Percentiles rank a stretch among this genome's conserved stretches.
Conservation (phyloP, 1,140 invertebrate genomes). For the Tenebrio molitor region DNA sequence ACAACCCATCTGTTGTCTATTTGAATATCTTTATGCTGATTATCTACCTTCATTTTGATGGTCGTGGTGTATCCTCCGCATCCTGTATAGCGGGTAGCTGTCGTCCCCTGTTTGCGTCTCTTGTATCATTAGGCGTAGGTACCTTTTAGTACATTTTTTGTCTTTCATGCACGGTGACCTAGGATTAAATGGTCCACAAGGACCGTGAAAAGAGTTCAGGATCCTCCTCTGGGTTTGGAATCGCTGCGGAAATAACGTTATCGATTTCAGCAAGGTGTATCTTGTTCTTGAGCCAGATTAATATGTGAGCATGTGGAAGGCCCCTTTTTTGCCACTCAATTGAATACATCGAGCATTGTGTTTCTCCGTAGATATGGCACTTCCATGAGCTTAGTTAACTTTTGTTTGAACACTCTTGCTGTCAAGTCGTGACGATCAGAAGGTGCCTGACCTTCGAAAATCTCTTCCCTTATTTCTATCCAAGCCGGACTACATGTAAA, state of each 20-base stretch:
- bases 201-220: slow-evolving; percentile 62
- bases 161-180: slow-evolving; percentile 65
- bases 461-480: slow-evolving; percentile 62
- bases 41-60: no score
- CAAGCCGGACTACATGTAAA: slow-evolving; percentile 70
- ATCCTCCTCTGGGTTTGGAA: slow-evolving; percentile 67
- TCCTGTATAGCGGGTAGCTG: no score
- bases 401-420: slow-evolving; percentile 64
- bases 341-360: slow-evolving; percentile 54
- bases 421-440: slow-evolving; percentile 67
- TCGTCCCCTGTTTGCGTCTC: slow-evolving; percentile 47
- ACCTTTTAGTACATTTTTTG: slow-evolving; percentile 63
- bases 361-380: slow-evolving; percentile 61
- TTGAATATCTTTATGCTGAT: slow-evolving; percentile 26
- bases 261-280: slow-evolving; percentile 66
- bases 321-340: slow-evolving; percentile 66
- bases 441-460: slow-evolving; percentile 62
- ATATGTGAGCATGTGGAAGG: slow-evolving; percentile 67
- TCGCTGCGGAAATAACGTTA: slow-evolving; percentile 69
- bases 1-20: slow-evolving; percentile 63
- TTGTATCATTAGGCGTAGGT: slow-evolving; percentile 53
- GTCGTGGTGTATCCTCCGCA: no score
- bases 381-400: no score
- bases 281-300: slow-evolving; percentile 66
- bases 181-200: slow-evolving; percentile 62